Base-by-base conservation (phyloP, 2,888 invertebrate genomes). In the Diarsia brunnea region DNA sequence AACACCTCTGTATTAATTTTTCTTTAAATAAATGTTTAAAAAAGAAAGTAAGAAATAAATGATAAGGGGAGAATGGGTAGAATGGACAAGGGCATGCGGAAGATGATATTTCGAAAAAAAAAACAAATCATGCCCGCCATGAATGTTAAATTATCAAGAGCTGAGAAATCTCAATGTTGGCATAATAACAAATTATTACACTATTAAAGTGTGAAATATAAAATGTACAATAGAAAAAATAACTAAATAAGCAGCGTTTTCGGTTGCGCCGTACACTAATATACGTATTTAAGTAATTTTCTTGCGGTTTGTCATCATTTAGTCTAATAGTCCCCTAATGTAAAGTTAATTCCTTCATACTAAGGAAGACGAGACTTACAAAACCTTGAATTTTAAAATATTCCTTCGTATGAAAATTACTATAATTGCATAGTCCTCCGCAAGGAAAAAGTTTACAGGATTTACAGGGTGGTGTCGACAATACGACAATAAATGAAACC, bases 161-260 rank as follows among this genome's bases (percentile, higher is more conserved):
- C 76, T 77, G 31, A 68, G 70, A 73, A 70, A 75, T 79, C 73
- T 63, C 49, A 77, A 79, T 84, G 67, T 79, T 81, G 76, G 79
- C 78, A 77, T 80, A 74, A 78, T 80, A 79, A 81, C 78, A 73
- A 81, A 79, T 64, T 70, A 84, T 82, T 75, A 79, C 66, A 77
- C 68, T 69, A 70, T 77, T 72, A 74, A 67, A 82, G 69, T 84
- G 75, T 66, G 77, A 71, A 77, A 77, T 63, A 84, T 73, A 68
- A 65, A 79, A 60, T 71, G 68, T 19, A 85, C 74, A 86, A 81
- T 79, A 63, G 68, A 49, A 63, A 67, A 68, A 75, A 69, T 73
- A 60, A 72, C 60, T 14, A 69, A 79, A 81, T 69, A 72, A 79
- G 74, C 73, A 45, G 45, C 49, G 49, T 78, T 84, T 82, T 80